Conservation (phyloP, 1,140 invertebrate genomes). For the Procambarus clarkii region DNA sequence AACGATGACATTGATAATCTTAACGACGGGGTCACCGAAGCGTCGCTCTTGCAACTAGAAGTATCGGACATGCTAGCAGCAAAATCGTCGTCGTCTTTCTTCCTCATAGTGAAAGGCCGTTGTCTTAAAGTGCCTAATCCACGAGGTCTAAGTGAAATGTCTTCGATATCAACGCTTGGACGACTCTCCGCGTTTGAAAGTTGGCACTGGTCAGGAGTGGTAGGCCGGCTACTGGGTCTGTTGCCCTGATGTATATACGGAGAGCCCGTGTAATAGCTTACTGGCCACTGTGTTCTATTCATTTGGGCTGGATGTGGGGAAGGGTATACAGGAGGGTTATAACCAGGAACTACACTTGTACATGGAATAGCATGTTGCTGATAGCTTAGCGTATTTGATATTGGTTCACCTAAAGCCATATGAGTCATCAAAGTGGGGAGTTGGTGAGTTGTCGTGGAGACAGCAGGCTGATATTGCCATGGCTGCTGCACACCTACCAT, state of each 20-base stretch:
- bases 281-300: slow-evolving; percentile 9
- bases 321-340: slow-evolving; percentile 27
- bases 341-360: slow-evolving; percentile 20
- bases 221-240: slow-evolving; percentile 28
- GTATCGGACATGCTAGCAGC: slow-evolving; percentile 21
- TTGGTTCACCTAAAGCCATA: slow-evolving; percentile 34
- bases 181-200: slow-evolving; percentile 5
- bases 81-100: neutral
- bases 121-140: neutral
- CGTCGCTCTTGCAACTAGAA: slow-evolving; percentile 46
- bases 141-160: slow-evolving; percentile 38
- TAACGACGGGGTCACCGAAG: slow-evolving; percentile 53
- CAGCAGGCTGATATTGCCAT: slow-evolving; percentile 17
- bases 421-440: slow-evolving; percentile 19
- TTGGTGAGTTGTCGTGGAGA: slow-evolving; percentile 4
- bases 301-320: slow-evolving; percentile 25
- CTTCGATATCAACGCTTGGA: slow-evolving; percentile 54
- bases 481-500: slow-evolving; percentile 51
- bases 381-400: neutral
- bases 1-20: slow-evolving; percentile 60
- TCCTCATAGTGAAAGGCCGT: slow-evolving; percentile 7
- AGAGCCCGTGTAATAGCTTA: slow-evolving; percentile 53
- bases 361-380: slow-evolving; percentile 28
- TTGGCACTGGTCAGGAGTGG: slow-evolving; percentile 36
- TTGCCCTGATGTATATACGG: slow-evolving; percentile 47